Conservation (phyloP, 2,888 invertebrate genomes). For the Hesperia comma region DNA sequence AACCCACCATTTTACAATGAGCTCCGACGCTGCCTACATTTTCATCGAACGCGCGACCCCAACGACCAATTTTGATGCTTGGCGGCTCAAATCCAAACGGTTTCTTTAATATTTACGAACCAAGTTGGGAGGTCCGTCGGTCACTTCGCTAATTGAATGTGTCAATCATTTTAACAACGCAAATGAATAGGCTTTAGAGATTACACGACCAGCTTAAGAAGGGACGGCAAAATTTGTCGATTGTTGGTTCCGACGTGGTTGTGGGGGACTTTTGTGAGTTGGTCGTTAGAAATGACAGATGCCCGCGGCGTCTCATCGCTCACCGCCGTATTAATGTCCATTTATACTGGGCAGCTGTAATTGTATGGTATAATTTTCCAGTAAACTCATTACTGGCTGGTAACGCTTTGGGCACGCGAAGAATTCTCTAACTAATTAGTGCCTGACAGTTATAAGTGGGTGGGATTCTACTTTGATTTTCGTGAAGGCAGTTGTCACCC, state of each 20-base stretch:
- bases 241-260: constrained; percentile 35
- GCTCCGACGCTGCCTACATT: constrained; percentile 44
- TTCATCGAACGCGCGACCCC: constrained; percentile 5
- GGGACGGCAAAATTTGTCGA: constrained; percentile 49
- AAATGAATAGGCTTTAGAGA: constrained; percentile 81
- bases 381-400: constrained; percentile 70
- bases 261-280: constrained; percentile 40
- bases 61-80: constrained; percentile 20
- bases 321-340: constrained; percentile 65
- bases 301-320: constrained; percentile 72
- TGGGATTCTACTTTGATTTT: constrained; percentile 6
- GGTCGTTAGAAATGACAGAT: constrained; percentile 58
- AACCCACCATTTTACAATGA: constrained; percentile 53
- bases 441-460: constrained; percentile 18
- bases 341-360: constrained; percentile 72
- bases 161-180: constrained; percentile 91
- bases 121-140: constrained; percentile 83
- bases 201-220: constrained; percentile 57
- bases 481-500: too few relatives aligned
- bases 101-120: constrained; percentile 65
- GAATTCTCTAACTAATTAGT: constrained; percentile 59
- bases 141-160: constrained; percentile 90
- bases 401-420: constrained; percentile 57
- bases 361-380: constrained; percentile 69
- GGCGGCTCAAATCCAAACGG: constrained; percentile 55